phyloP scores from a whole-genome alignment of 2,113 vertebrate genomes.

The Camarhynchus parvulus region DNA sequence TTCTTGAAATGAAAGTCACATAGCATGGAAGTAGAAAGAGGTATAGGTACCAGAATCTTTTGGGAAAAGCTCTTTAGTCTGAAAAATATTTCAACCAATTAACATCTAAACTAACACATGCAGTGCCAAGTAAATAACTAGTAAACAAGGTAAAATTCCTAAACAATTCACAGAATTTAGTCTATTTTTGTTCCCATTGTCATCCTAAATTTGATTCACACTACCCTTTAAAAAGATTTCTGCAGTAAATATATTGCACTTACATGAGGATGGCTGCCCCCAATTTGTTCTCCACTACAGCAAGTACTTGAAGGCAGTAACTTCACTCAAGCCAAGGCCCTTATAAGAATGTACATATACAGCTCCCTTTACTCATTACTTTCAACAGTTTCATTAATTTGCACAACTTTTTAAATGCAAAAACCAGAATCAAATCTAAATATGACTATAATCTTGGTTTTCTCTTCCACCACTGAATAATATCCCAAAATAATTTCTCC shows the following conservation, averaged over 20 bases:
- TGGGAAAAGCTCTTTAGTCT: background rate
- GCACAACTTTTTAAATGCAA: background rate
- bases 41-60: background rate
- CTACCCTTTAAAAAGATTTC: background rate
- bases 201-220: background rate
- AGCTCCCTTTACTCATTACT: background rate
- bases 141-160: background rate
- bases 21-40: background rate
- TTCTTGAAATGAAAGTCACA: background rate
- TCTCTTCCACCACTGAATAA: background rate
- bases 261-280: constrained; percentile 42
- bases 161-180: background rate
- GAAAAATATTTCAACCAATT: background rate
- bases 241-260: constrained; percentile 36
- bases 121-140: background rate
- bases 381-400: background rate
- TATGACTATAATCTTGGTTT: background rate
- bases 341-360: background rate
- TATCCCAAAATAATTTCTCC: background rate
- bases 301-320: background rate
- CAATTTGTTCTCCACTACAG: constrained; percentile 10
- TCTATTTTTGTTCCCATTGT: background rate
- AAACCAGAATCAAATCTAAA: background rate
- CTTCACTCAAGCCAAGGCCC: background rate
- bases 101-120: background rate